Base-by-base conservation (phyloP, 2,113 vertebrate genomes). In the Archilochus colubris region DNA sequence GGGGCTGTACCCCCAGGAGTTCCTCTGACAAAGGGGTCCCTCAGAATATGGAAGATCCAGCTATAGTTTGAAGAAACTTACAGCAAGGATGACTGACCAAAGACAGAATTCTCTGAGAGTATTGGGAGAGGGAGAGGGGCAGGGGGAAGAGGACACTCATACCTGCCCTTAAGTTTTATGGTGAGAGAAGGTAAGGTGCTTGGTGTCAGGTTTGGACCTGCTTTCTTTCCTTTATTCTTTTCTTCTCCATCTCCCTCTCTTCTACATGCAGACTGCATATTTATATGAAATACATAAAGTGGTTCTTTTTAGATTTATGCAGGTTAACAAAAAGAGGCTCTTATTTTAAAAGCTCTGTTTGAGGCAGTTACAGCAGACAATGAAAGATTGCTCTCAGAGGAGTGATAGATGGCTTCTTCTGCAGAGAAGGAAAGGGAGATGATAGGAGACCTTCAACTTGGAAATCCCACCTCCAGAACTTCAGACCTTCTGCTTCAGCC, bases 51-150 rank as follows among this genome's bases (percentile, higher is more conserved):
- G 38, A 75, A 44, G 20, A 31, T 31, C 12, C 38, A 72, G 20
- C 40, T 62, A 51, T 5, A 68, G 18, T 31, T 86, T 63, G 54
- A 80, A 76, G 33, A 72, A 63, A 76, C 2, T 50, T 58, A 44
- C 6, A 72, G 30, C 27, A 86, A 58, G 53, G 24, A 61, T 1
- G 1, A 24, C 53, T 74, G 38, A 33, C 38, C 82, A 25, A 88
- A 77, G 33, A 23, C 1, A 54, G 18, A 67, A 23, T 2, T 40
- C 13, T 79, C 48, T 63, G 20, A 78, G 33, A 55, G 6, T 1
- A 0, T 19, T 31, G 22, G 3, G 20, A 13, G 8, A 27, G 2
- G 3, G 8, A 3, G 13, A 6, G 9, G 12, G 36, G 36, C 36
- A 38, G 36, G 36, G 36, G 36, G 36, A 38, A 38, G 36, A 38